Evolutionary conservation across 2,797 vertebrate species (phyloP), one percentile per base, ranked within the genome.

Genomic region (Crypturellus tataupa): DNA sequence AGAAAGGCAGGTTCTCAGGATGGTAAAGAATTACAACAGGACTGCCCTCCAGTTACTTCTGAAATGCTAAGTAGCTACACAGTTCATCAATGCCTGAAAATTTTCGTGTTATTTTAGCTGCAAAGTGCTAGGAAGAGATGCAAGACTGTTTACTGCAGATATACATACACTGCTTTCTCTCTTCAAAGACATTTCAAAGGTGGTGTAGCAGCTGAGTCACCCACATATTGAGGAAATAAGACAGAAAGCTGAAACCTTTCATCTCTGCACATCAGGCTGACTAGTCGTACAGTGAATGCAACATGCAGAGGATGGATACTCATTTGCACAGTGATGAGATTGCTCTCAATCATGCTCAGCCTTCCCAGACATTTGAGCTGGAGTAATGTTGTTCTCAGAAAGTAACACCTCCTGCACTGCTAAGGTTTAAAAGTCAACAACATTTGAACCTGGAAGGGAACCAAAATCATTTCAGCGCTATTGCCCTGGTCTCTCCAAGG

Each of bases 181-280:
- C 35, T 49, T 27, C 5, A 31, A 21, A 63, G 29, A 7, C n/a
- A 8, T 2, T 0, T 12, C 18, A 56, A 29, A 63, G 40, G 8
- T 49, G 33, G 9, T 29, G 0, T 0, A 35, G 20, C 15, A 15
- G 7, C 1, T 2, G 1, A 3, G 10, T 3, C 4, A 3, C 62
- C 39, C 29, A 27, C 17, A 27, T 1, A 2, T 5, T 15, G 47
- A 5, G 9, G n/a, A 8, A 53, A 17, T 1, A 2, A 25, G 35
- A 24, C 13, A 72, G 10, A 1, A 17, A 17, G 2, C 2, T n/a
- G 39, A 31, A 20, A 18, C 4, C 13, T 35, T 21, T 13, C 51
- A 5, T n/a, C 17, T 16, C 44, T 55, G 70, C 63, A 25, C 31
- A n/a, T 42, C 53, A 64, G 35, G 23, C 21, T 59, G 33, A 17